Percentiles rank a stretch among this genome's conserved stretches.
Conservation (phyloP, 2,113 vertebrate genomes). For the Erinaceus europaeus region DNA sequence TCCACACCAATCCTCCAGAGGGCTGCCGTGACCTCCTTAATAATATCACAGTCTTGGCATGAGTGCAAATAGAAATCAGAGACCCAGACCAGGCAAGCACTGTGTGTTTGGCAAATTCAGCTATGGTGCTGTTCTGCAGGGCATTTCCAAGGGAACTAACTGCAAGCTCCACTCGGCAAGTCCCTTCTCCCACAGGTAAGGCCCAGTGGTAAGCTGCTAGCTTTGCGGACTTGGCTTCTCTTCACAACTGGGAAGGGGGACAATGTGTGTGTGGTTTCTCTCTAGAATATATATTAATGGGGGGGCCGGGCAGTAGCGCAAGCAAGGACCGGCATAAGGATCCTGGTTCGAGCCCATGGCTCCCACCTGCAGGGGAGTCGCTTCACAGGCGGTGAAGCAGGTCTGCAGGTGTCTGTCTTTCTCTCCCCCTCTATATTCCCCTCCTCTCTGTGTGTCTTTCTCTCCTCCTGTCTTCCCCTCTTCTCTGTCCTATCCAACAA, state of each 20-base stretch:
- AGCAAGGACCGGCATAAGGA: too few relatives aligned
- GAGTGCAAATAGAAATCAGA: slow-evolving; percentile 75
- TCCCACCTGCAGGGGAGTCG: too few relatives aligned
- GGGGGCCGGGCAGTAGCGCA: too few relatives aligned
- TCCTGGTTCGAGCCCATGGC: too few relatives aligned
- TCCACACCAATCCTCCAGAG: slow-evolving; percentile 51
- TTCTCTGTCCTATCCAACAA: too few relatives aligned
- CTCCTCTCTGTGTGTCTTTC: too few relatives aligned
- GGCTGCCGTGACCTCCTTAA: slow-evolving; percentile 65
- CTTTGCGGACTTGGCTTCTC: not conserved
- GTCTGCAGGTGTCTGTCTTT: too few relatives aligned
- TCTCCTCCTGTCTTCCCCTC: too few relatives aligned
- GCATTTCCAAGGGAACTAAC: slow-evolving; percentile 82
- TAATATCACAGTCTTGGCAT: slow-evolving; percentile 78
- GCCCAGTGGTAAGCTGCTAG: slow-evolving; percentile 63
- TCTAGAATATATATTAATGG: too few relatives aligned
- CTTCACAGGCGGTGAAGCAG: too few relatives aligned
- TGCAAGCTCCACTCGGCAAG: slow-evolving; percentile 78
- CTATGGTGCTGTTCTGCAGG: slow-evolving; percentile 77
- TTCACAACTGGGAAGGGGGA: slow-evolving; percentile 39
- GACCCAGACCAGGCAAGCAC: slow-evolving; percentile 80
- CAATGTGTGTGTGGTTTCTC: not conserved
- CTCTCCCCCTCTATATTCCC: too few relatives aligned
- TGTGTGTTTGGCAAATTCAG: slow-evolving; percentile 80
- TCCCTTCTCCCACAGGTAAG: slow-evolving; percentile 64